Percentiles rank a stretch among this genome's conserved stretches.
Evolutionary conservation across 2,888 invertebrate genomes (phyloP).

Genomic region (Cantharis rufa): DNA sequence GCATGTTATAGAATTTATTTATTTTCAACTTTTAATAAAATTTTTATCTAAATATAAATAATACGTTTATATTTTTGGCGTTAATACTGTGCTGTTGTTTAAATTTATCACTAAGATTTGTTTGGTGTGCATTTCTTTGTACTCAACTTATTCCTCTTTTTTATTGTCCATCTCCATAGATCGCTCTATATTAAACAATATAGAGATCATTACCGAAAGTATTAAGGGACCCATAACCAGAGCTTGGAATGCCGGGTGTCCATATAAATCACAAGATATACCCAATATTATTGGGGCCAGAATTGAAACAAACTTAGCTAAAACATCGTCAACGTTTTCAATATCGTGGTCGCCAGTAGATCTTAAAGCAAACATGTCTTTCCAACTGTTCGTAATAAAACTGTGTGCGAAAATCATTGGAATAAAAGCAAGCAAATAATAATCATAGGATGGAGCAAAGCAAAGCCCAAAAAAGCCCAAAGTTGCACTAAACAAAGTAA

Average conservation of each 20-base stretch:
- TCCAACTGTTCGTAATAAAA: slow-evolving; percentile 10
- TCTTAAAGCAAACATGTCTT: slow-evolving; percentile 1
- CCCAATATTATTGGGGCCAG: slow-evolving; percentile 19
- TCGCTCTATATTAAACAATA: background rate
- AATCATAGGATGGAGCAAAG: slow-evolving; percentile 15
- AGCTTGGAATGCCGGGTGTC: slow-evolving; percentile 13
- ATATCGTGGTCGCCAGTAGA: slow-evolving; percentile 9
- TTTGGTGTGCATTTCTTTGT: background rate
- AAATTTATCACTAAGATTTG: background rate
- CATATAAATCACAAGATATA: slow-evolving; percentile 23
- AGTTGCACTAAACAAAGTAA: slow-evolving; percentile 1
- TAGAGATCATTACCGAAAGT: background rate
- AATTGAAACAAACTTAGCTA: slow-evolving; percentile 11
- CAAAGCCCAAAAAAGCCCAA: slow-evolving; percentile 16
- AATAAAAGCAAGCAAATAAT: slow-evolving; percentile 21
- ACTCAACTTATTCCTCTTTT: background rate
- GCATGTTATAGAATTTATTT: background rate
- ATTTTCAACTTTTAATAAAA: background rate
- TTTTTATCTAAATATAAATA: background rate
- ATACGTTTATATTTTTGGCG: background rate
- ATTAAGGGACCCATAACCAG: slow-evolving; percentile 14
- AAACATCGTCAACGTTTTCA: slow-evolving; percentile 2
- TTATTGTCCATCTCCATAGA: background rate
- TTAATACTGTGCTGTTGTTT: background rate
- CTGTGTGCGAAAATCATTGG: slow-evolving; percentile 19